These are phyloP conservation scores for Acleris emargana DNA, from an alignment of 2,888 invertebrate genomes.

Conservation along the genomic window DNA sequence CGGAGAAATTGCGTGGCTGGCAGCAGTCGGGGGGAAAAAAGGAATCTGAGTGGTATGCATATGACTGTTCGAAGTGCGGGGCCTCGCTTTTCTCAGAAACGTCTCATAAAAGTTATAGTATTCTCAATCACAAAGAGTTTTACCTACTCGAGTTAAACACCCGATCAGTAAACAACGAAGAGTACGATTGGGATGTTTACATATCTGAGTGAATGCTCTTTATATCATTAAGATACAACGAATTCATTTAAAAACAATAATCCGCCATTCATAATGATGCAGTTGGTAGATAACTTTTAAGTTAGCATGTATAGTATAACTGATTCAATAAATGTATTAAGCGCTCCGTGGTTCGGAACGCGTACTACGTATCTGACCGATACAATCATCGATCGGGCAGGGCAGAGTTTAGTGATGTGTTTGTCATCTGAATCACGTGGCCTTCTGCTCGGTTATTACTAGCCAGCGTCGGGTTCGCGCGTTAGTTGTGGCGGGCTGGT, in stretches of 20 bases:
- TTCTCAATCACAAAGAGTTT: slow-evolving; percentile 4
- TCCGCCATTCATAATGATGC: slow-evolving; percentile 25
- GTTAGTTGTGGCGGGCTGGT: slow-evolving; percentile 73
- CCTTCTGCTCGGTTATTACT: slow-evolving; percentile 71
- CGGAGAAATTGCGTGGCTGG: slow-evolving; percentile 77
- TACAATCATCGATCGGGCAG: slow-evolving; percentile 62
- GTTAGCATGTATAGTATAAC: not conserved
- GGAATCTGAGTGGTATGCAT: slow-evolving; percentile 69
- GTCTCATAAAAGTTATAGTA: slow-evolving; percentile 40
- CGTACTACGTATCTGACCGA: slow-evolving; percentile 46
- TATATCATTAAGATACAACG: slow-evolving; percentile 13
- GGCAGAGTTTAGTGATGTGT: slow-evolving; percentile 64
- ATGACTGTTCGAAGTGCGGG: slow-evolving; percentile 56
- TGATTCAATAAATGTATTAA: slow-evolving; percentile 28
- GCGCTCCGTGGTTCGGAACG: slow-evolving; percentile 34
- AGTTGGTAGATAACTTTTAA: slow-evolving; percentile 20
- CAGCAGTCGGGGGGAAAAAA: slow-evolving; percentile 62
- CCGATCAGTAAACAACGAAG: slow-evolving; percentile 13
- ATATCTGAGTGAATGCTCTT: slow-evolving; percentile 16
- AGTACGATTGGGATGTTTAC: slow-evolving; percentile 23
- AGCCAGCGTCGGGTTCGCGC: slow-evolving; percentile 67
- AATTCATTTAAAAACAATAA: slow-evolving; percentile 26
- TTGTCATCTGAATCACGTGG: slow-evolving; percentile 81
- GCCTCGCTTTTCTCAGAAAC: slow-evolving; percentile 49
- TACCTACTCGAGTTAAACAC: not conserved